A percentile compares a stretch with the other conserved stretches of the same genome.
phyloP scores from a whole-genome alignment of 2,888 invertebrate genomes.

The Zhuqinia jingwanae region DNA sequence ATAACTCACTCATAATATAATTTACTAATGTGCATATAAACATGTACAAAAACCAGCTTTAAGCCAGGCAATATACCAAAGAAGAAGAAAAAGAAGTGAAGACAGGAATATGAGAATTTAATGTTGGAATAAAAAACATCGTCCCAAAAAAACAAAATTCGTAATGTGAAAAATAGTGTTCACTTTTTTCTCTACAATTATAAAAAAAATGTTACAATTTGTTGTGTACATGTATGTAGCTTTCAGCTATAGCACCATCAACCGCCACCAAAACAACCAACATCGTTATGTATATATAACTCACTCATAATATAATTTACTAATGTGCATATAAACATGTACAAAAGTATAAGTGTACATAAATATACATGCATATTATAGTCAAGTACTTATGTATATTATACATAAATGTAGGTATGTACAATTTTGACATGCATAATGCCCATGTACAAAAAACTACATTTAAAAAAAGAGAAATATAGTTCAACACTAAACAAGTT shows the following conservation, averaged over 20 bases:
- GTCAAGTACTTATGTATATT: background rate
- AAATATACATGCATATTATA: background rate
- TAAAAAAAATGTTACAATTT: slow-evolving; percentile 40
- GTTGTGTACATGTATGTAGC: too few relatives aligned
- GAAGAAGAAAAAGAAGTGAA: slow-evolving; percentile 11
- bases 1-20: slow-evolving; percentile 31
- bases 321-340: slow-evolving; percentile 46
- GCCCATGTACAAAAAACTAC: too few relatives aligned
- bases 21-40: slow-evolving; percentile 46
- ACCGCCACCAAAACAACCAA: slow-evolving; percentile 28
- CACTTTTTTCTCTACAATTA: slow-evolving; percentile 43
- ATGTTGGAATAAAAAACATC: slow-evolving; percentile 68
- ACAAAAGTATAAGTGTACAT: background rate
- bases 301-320: slow-evolving; percentile 36
- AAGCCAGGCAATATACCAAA: background rate
- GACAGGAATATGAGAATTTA: slow-evolving; percentile 71
- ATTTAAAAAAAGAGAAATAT: background rate
- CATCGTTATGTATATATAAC: slow-evolving; percentile 26
- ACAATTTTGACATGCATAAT: background rate
- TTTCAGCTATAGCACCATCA: too few relatives aligned
- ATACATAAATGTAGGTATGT: background rate
- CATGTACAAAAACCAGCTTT: slow-evolving; percentile 22
- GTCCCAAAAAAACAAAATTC: slow-evolving; percentile 66
- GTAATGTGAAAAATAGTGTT: slow-evolving; percentile 73
- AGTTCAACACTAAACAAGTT: too few relatives aligned